Evolutionary conservation across 2,888 invertebrate genomes (phyloP).

Genomic region (Chouioia cunea): DNA sequence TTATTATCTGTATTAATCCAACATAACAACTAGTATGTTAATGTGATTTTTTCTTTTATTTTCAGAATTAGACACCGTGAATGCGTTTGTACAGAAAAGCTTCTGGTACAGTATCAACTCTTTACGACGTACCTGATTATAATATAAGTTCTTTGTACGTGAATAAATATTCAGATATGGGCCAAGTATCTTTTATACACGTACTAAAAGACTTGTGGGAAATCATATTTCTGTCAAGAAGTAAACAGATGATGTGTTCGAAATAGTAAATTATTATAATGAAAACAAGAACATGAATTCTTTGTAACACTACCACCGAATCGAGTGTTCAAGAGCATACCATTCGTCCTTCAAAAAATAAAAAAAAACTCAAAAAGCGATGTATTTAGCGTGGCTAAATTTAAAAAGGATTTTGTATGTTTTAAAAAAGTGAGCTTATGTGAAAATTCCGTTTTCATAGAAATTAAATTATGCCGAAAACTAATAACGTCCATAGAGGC

Average conservation of each 20-base stretch:
- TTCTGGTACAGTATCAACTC: conserved; percentile 21
- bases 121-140: conserved; percentile 33
- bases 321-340: conserved; percentile 24
- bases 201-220: conserved; percentile 13
- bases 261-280: conserved; percentile 10
- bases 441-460: neutral
- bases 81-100: conserved; percentile 4
- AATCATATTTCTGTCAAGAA: conserved; percentile 16
- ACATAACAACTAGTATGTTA: neutral
- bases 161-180: conserved; percentile 26
- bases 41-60: neutral
- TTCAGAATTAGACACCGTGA: conserved; percentile 14
- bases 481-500: conserved; percentile 20
- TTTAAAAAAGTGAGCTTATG: conserved; percentile 4
- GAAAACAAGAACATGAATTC: neutral
- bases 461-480: conserved; percentile 19
- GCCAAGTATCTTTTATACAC: conserved; percentile 41
- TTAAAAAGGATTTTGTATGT: conserved; percentile 8
- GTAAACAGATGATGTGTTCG: conserved; percentile 10
- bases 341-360: conserved; percentile 11
- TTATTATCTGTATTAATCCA: no score
- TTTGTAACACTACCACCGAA: conserved; percentile 18
- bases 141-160: conserved; percentile 21
- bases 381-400: neutral
- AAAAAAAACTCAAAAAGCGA: conserved; percentile 3